Base-by-base conservation (phyloP, 2,888 invertebrate genomes). In the Luperina nickerlii region DNA sequence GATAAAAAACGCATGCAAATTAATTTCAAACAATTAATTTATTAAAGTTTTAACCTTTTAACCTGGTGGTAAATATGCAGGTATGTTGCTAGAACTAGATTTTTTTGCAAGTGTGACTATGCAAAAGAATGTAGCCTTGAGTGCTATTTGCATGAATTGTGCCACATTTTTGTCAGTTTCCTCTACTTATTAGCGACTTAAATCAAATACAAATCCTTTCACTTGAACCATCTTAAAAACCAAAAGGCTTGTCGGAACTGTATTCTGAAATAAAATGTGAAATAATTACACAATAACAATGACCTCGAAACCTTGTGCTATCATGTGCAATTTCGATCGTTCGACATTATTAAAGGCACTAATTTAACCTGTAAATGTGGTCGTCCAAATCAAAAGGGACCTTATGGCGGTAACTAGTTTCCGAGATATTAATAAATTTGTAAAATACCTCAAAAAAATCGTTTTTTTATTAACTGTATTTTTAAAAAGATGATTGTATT, bases 301-400 rank as follows among this genome's bases (percentile, higher is more conserved):
- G 80, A 86, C 88, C 88, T 85, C 82, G 74, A 79, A 75, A 74
- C n/a, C 69, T 67, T 51, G 62, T 82, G 69, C 69, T 80, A 74
- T 83, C 82, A 77, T 83, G 70, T 84, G 84, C 79, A 88, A 87
- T 82, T 88, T 80, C 42, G 74, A 84, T 76, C 67, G 78, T 76
- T 76, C 79, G 74, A 84, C 83, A 77, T 82, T 76, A 63, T 80
- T 76, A 76, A 76, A 88, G 73, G 74, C 75, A 87, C 76, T 82
- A 74, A 88, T 86, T 78, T 82, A 82, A 79, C 77, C 70, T 38
- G 83, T 67, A 75, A 81, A n/a, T n/a, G n/a, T n/a, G n/a, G n/a
- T n/a, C n/a, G n/a, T n/a, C n/a, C n/a, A n/a, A n/a, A n/a, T n/a
- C n/a, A n/a, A n/a, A n/a, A n/a, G n/a, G n/a, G n/a, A n/a, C n/a